These are phyloP conservation scores for Hippoglossus stenolepis DNA, from an alignment of 2,113 vertebrate species.

Conservation along the genomic window DNA sequence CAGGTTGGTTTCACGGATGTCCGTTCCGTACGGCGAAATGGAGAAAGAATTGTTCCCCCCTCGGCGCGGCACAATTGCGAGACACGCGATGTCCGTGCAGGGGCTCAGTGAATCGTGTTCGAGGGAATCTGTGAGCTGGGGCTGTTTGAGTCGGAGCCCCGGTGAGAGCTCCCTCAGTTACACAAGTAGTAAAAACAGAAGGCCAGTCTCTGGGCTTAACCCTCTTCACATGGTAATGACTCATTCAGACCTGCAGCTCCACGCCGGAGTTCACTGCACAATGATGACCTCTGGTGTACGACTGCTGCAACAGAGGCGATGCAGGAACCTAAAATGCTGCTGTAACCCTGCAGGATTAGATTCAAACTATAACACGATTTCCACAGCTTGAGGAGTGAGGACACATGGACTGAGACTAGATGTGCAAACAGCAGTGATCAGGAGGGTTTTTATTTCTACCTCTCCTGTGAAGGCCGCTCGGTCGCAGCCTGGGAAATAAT, in stretches of 20 bases:
- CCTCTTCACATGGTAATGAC: slow-evolving; percentile 74
- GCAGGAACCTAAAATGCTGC: not conserved
- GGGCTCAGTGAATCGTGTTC: slow-evolving; percentile 13
- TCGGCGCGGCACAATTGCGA: no score
- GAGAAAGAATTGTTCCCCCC: no score
- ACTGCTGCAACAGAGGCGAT: not conserved
- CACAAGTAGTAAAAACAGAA: slow-evolving; percentile 65
- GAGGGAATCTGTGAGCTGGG: slow-evolving; percentile 13
- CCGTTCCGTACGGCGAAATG: not conserved
- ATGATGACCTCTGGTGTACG: slow-evolving; percentile 67
- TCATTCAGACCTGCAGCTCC: slow-evolving; percentile 49
- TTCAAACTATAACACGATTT: not conserved
- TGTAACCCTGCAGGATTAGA: not conserved
- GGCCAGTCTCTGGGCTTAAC: slow-evolving; percentile 58
- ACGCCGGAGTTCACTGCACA: slow-evolving; percentile 32
- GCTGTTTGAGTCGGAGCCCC: slow-evolving; percentile 31
- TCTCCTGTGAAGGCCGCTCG: not conserved
- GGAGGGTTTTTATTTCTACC: not conserved
- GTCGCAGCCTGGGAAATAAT: slow-evolving; percentile 29
- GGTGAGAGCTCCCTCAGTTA: slow-evolving; percentile 44
- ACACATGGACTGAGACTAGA: not conserved
- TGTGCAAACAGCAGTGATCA: not conserved
- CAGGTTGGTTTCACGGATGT: slow-evolving; percentile 83
- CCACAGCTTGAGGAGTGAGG: not conserved
- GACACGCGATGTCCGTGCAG: not conserved